Evolutionary conservation across 2,113 vertebrate species (phyloP), one percentile per base, ranked within the genome.

Genomic region (Tupaia tana): DNA sequence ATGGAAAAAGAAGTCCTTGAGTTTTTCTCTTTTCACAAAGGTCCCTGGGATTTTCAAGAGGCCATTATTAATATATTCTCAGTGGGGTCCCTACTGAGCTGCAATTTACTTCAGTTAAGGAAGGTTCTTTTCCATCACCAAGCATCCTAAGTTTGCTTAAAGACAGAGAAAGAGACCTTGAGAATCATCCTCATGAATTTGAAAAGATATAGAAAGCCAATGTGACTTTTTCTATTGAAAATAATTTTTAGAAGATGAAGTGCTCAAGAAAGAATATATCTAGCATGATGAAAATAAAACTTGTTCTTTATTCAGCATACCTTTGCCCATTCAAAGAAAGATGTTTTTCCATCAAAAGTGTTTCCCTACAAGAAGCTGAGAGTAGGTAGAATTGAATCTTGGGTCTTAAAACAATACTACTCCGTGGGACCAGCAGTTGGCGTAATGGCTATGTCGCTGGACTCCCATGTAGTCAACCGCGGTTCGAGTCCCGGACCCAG

Each of bases 51-150:
- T 79, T 80, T 95, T 93, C 71, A 93, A 91, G 52, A 77, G 4
- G 56, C 14, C 27, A 58, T 92, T 85, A 87, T 85, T 90, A 89
- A 61, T 61, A 66, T 63, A 91, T 77, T 90, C n/a, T 93, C n/a
- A 67, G 19, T 54, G 9, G 59, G 43, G 52, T 86, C 61, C 22
- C 74, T 25, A 22, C 34, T 31, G 43, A 78, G 14, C 25, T 79
- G 25, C 27, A 73, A 7, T 34, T 85, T 52, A 74, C 80, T 88
- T 82, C 29, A 81, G 59, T 34, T 69, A 86, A 91, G 78, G 27
- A 16, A 73, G 34, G 7, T 70, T 15, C 52, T 90, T 84, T 94
- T 43, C 78, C 88, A 78, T n/a, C 74, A 88, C 25, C 66, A 83
- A 67, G 73, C 56, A 73, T 27, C 73, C 63, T 67, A 24, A 94